phyloP scores from a whole-genome alignment of 2,888 invertebrate species.

The Meteorus colon region DNA sequence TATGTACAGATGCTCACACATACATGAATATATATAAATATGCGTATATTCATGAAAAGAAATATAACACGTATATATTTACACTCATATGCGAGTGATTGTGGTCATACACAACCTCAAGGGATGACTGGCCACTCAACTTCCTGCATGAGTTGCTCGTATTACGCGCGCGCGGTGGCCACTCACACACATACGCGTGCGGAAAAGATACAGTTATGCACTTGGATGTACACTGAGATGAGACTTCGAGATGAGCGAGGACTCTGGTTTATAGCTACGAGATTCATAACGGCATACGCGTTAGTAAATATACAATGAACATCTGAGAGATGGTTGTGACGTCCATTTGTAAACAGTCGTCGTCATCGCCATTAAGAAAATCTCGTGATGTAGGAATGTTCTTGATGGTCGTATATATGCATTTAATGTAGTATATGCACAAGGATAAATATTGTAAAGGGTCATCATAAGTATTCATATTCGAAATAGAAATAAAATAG shows the following conservation, averaged over 20 bases:
- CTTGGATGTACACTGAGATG: constrained; percentile 54
- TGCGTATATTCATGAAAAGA: not conserved
- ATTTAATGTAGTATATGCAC: not conserved
- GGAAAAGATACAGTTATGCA: constrained; percentile 67
- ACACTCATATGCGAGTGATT: constrained; percentile 10
- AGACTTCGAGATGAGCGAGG: constrained; percentile 57
- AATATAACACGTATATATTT: constrained; percentile 15
- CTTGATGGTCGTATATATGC: too few species aligned
- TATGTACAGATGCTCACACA: not conserved
- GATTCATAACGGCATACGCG: constrained; percentile 70
- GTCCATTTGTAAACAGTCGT: constrained; percentile 18
- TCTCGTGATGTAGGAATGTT: not conserved
- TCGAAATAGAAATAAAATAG: too few species aligned
- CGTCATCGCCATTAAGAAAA: constrained; percentile 9
- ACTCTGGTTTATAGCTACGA: constrained; percentile 65
- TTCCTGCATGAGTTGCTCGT: constrained; percentile 44
- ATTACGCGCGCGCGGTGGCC: constrained; percentile 52
- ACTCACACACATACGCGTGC: constrained; percentile 53
- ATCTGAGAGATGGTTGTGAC: constrained; percentile 41
- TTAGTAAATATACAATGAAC: constrained; percentile 56
- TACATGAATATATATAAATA: not conserved
- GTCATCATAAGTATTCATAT: not conserved
- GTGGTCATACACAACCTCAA: not conserved
- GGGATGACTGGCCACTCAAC: constrained; percentile 42
- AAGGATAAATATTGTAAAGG: not conserved